These are phyloP conservation scores for Limanda limanda DNA, from an alignment of 2,113 vertebrate genomes.

Conservation along the genomic window DNA sequence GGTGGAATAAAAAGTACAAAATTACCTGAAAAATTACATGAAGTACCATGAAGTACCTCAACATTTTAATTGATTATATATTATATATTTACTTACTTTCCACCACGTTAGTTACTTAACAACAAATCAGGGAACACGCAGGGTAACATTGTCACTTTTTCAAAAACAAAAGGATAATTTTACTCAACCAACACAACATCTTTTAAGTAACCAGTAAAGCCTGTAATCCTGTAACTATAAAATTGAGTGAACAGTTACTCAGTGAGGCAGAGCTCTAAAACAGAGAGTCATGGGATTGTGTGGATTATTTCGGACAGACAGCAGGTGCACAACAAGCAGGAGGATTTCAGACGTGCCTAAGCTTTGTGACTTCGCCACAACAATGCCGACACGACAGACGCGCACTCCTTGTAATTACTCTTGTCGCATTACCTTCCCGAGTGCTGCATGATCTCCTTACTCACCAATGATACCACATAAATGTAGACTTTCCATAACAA, in stretches of 20 bases:
- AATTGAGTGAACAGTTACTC: neutral
- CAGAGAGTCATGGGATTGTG: neutral
- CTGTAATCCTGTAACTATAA: conserved; percentile 5
- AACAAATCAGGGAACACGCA: too few relatives aligned
- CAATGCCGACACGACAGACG: conserved; percentile 10
- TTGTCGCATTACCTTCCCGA: conserved; percentile 35
- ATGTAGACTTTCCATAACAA: conserved; percentile 84
- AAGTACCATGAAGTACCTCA: too few relatives aligned
- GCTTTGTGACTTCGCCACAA: conserved; percentile 20
- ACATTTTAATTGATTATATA: too few relatives aligned
- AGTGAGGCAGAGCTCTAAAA: too few relatives aligned
- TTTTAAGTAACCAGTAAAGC: neutral
- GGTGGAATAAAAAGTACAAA: too few relatives aligned
- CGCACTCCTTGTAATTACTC: conserved; percentile 62
- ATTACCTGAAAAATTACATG: too few relatives aligned
- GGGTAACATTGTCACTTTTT: too few relatives aligned
- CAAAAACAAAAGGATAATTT: too few relatives aligned
- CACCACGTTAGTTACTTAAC: too few relatives aligned
- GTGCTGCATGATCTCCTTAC: conserved; percentile 60
- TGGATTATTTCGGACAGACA: neutral
- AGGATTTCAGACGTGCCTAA: conserved; percentile 25
- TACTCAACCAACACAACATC: too few relatives aligned
- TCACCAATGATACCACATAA: conserved; percentile 69
- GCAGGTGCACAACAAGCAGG: conserved; percentile 8
- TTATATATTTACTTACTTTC: too few relatives aligned